Evolutionary conservation across 2,113 vertebrate species (phyloP).

Genomic region (Cnemophilus loriae): DNA sequence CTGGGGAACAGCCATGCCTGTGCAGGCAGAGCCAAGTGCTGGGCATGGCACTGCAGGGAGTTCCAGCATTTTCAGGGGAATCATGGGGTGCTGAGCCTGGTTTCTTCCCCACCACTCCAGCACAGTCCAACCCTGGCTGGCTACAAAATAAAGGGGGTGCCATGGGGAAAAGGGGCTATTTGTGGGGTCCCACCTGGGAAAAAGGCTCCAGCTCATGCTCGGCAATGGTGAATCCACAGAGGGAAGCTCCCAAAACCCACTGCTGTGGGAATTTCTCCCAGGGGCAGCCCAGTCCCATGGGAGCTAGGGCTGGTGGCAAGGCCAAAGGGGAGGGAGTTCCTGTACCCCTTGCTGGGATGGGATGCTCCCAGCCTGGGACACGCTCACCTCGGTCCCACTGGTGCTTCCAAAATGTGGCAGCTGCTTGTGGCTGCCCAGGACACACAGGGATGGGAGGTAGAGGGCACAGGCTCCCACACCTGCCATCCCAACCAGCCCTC

Average conservation of each 20-base stretch:
- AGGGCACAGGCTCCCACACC: neutral
- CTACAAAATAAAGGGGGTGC: neutral
- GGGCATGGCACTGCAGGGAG: neutral
- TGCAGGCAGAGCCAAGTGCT: neutral
- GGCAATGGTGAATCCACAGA: neutral
- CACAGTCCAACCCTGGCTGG: neutral
- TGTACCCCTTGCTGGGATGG: neutral
- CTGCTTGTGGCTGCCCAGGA: neutral
- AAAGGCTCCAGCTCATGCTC: neutral
- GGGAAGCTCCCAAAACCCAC: neutral
- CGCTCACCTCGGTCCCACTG: fast-evolving
- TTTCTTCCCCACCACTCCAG: neutral
- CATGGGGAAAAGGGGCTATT: neutral
- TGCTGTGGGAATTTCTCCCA: neutral
- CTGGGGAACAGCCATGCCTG: neutral
- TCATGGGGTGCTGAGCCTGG: fast-evolving
- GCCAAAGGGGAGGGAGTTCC: neutral
- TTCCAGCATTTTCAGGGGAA: fast-evolving
- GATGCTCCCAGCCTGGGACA: neutral
- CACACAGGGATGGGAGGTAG: neutral
- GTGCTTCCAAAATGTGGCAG: neutral
- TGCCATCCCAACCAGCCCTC: neutral
- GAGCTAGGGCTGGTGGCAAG: neutral
- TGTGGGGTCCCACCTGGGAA: neutral
- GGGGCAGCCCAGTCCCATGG: neutral